phyloP scores from a whole-genome alignment of 2,113 vertebrate genomes.

The Apteryx owenii region DNA sequence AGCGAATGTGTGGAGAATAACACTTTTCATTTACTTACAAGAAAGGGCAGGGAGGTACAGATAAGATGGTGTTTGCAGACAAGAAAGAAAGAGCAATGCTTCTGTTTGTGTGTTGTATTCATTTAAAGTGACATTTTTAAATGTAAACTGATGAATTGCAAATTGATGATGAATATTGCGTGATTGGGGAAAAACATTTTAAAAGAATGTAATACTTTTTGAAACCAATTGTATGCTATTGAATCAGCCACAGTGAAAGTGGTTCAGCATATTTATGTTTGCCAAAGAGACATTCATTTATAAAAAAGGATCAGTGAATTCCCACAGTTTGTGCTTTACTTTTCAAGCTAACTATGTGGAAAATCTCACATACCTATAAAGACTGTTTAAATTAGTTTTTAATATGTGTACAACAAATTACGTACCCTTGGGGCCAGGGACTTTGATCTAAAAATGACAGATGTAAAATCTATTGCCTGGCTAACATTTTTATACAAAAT shows the following conservation, averaged over 20 bases:
- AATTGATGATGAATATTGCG: background rate
- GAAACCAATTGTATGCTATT: background rate
- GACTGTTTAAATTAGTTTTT: background rate
- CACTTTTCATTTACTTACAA: background rate
- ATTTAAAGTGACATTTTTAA: slow-evolving; percentile 10
- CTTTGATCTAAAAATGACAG: slow-evolving; percentile 15
- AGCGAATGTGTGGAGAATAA: background rate
- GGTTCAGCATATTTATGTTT: background rate
- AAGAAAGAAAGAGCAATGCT: background rate
- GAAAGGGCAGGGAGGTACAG: background rate
- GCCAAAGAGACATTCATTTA: background rate
- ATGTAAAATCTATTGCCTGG: background rate
- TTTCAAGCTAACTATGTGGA: background rate
- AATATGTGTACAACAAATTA: background rate
- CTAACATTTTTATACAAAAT: background rate
- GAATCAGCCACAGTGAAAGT: background rate
- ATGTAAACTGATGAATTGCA: background rate
- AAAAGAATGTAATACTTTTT: background rate
- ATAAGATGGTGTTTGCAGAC: background rate
- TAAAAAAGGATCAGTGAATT: background rate
- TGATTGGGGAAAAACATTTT: background rate
- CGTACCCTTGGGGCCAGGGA: background rate
- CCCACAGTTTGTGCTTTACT: background rate
- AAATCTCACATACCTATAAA: background rate
- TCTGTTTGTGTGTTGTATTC: background rate